Base-by-base conservation (phyloP, 2,888 invertebrate genomes). In the Apodemia duryi region DNA sequence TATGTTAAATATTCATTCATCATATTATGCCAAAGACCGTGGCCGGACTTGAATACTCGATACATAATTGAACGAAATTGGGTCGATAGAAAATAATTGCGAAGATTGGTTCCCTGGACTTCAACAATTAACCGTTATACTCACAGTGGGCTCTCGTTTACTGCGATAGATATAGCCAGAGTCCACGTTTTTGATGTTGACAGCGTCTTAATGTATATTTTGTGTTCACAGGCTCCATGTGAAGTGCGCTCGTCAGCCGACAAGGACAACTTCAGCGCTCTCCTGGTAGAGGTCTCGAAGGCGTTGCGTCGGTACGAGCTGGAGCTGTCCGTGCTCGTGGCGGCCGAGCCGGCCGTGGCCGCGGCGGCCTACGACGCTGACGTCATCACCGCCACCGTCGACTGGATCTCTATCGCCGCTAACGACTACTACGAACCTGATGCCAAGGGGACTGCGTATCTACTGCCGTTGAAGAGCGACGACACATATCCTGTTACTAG, bases 331-430 rank as follows among this genome's bases (percentile, higher is more conserved):
- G 93, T 95, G 0, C 94, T 95, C 68, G 96, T 96, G 1, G 94
- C 96, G 0, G 94, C 96, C 0, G 94, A 94, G 70, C 95, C 95
- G 77, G 93, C 92, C 71, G 94, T 96, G 7, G 95, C 96, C 13
- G 94, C 95, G 71, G 88, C 93, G 43, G 96, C 95, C 21, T 97
- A 97, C 75, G 95, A 96, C 74, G 94, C 95, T 0, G 92, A 94
- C 5, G 85, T 93, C 1, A 79, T 97, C 28, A 91, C 94, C 0
- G 87, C 92, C 51, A 93, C 96, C 74, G 92, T 96, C 61, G 96
- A 97, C 81, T 97, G 96, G 95, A 94, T 97, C 62, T 94, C 96
- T 1, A 94, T 97, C 29, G 96, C 97, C 93, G 95, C 96, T 0
- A 97, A 97, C 79, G 97, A 97, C 81, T 96, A 94, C 86, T 95